Conservation (phyloP, 1,140 invertebrate species). For the Diorhabda elongata region DNA sequence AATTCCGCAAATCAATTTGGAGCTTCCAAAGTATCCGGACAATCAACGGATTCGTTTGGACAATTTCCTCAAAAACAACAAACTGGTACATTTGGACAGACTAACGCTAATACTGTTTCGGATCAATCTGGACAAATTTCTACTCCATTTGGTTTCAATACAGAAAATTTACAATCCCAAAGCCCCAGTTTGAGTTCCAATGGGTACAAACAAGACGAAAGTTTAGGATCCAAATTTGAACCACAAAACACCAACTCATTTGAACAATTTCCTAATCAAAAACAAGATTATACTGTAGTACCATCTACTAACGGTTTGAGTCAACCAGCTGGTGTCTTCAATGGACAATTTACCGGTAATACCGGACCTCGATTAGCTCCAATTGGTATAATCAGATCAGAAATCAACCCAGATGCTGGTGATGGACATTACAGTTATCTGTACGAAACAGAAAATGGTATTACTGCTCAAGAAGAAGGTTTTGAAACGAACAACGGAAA, state of each 20-base stretch:
- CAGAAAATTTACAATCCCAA: no score
- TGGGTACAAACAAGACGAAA: no score
- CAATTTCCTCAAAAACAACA: not conserved
- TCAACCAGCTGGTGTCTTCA: not conserved
- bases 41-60: not conserved
- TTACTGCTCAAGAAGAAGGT: conserved; percentile 53
- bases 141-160: not conserved
- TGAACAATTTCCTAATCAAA: no score
- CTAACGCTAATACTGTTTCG: no score
- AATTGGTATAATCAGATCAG: conserved; percentile 47
- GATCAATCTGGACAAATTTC: not conserved
- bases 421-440: conserved; percentile 51
- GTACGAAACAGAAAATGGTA: conserved; percentile 59
- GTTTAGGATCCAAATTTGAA: no score
- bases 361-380: conserved; percentile 25
- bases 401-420: conserved; percentile 21
- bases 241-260: no score
- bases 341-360: not conserved
- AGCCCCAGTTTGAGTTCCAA: no score
- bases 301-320: not conserved
- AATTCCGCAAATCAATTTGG: not conserved
- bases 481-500: conserved; percentile 32
- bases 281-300: no score
- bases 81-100: not conserved
- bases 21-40: not conserved